Base-by-base conservation (phyloP, 1,140 invertebrate genomes). In the Bicyclus anynana region DNA sequence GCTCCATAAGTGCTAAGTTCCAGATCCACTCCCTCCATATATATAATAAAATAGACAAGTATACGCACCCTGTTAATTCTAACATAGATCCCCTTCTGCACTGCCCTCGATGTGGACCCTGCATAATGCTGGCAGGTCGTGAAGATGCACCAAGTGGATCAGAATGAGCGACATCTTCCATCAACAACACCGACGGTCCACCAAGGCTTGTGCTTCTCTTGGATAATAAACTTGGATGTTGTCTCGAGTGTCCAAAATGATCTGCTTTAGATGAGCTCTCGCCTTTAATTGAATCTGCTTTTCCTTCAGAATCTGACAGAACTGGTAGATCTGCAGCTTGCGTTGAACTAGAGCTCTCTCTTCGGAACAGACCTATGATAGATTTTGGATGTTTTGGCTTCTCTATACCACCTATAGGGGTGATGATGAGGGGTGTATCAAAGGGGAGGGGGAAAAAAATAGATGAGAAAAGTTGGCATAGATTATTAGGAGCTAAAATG, bases 351-450 rank as follows among this genome's bases (percentile, higher is more conserved):
- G 90, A 89, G 78, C 92, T 93, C 75, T 93, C 92, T 69, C 92
- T 90, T 70, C 92, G 89, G 81, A 93, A 93, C 35, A 93, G 89
- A 90, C 92, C 92, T 90, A 93, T 93, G 85, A 93, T 92, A 87
- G 92, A 93, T 85, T 93, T 93, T 60, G 91, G 90, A 89, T 91
- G 91, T 91, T 91, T 92, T 91, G 91, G 91, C 88, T 93, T 93
- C 82, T 92, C 92, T 87, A 93, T 91, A 77, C 92, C 92, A 87
- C 92, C 92, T 93, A 81, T 61, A 68, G 50, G 56, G 62, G 49
- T 73, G 51, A 65, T 62, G 64, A 53, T 59, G 57, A 59, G 46
- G 59, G 65, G 48, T 42, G 21, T 58, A 50, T 60, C 40, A 65
- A 65, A 40, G 69, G 74, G 61, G 61, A 23, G 65, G 70, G 72